Base-by-base conservation (phyloP, 2,888 invertebrate genomes). In the Stenchaetothrips biformis region DNA sequence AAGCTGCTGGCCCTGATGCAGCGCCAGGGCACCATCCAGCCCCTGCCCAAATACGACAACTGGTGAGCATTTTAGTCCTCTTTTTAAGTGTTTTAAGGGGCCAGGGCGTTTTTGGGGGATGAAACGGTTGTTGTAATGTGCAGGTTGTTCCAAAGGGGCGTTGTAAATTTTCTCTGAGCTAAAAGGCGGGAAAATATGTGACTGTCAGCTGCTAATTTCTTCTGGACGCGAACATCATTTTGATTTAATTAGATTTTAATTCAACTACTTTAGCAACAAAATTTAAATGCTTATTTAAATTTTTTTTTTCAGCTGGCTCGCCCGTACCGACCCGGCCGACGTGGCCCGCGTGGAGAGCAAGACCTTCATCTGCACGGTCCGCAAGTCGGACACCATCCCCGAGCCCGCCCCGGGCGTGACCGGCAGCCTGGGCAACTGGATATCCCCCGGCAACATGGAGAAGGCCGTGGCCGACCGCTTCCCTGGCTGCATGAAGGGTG, bases 311-410 rank as follows among this genome's bases (percentile, higher is more conserved):
- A 95, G 97, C 86, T 98, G 96, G 95, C 88, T 98, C 84, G 94
- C 97, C 7, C 92, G 94, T 84, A 99, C 99, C 0, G 98, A 99
- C 88, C 99, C 99, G 0, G 94, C 94, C 0, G 99, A 99, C 88
- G 99, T 99, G 8, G 99, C 99, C 0, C 92, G 99, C 79, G 99
- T 99, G 2, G 99, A 99, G 87, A 95, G 96, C 80, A 92, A 93
- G 84, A 99, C 99, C 0, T 97, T 97, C 88, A 98, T 99, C 85
- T 95, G 96, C 84, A 95, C 98, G 0, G 91, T 91, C 0, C 89
- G 90, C 18, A 92, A 93, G 85, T 89, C 92, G 18, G 95, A 97
- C 82, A 94, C 97, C 0, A 92, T 97, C 62, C 96, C 98, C 0
- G 90, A 90, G 0, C 92, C 95, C 0, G 90, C 92, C 82, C 89